phyloP scores from a whole-genome alignment of 2,797 vertebrate species.

The Acanthiza pusilla region DNA sequence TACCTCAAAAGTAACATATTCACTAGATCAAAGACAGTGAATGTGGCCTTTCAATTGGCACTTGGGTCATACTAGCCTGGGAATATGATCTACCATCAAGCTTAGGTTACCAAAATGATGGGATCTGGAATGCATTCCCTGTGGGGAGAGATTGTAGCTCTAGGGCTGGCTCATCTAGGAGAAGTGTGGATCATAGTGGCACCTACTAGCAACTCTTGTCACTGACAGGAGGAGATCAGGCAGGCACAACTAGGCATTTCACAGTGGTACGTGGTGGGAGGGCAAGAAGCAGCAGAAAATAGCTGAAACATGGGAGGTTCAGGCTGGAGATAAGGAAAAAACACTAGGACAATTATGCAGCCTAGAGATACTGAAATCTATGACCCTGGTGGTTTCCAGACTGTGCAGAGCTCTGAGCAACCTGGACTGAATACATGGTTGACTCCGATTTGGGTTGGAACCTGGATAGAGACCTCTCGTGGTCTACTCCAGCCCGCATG shows the following conservation, averaged over 20 bases:
- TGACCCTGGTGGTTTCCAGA: not conserved
- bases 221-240: not conserved
- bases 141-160: not conserved
- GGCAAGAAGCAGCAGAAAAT: not conserved
- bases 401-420: not conserved
- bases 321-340: not conserved
- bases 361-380: not conserved
- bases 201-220: not conserved
- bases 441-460: not conserved
- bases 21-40: not conserved
- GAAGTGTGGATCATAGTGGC: not conserved
- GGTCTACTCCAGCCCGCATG: not conserved
- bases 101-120: fast-evolving
- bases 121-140: not conserved
- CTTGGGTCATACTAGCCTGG: not conserved
- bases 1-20: not conserved
- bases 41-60: not conserved
- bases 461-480: not conserved
- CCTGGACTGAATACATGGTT: not conserved
- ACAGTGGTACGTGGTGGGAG: not conserved
- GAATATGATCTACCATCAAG: not conserved
- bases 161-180: not conserved
- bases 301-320: not conserved
- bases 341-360: not conserved
- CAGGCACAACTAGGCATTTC: not conserved